Percentiles rank a stretch among this genome's conserved stretches.
These are phyloP conservation scores for Heliconius sara DNA, from an alignment of 2,888 invertebrate species.

Conservation along the genomic window DNA sequence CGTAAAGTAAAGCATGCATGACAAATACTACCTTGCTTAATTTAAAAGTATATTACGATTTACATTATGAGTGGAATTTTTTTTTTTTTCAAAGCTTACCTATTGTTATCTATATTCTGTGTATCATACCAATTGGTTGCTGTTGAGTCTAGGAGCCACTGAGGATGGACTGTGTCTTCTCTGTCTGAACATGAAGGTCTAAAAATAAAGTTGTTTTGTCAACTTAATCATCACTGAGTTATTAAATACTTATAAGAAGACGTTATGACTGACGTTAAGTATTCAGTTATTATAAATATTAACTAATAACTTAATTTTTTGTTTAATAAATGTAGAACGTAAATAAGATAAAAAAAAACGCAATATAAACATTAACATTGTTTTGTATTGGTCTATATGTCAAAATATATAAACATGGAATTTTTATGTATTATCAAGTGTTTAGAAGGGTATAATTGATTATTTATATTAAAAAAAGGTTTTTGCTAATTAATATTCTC, in stretches of 20 bases:
- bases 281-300: too few relatives aligned
- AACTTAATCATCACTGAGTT: neutral
- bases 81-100: slow-evolving; percentile 55
- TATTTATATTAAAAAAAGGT: neutral
- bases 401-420: neutral
- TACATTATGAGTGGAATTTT: slow-evolving; percentile 7
- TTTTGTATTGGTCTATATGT: slow-evolving; percentile 7
- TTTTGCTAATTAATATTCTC: neutral
- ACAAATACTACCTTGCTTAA: slow-evolving; percentile 12
- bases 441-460: neutral
- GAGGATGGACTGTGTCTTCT: slow-evolving; percentile 86
- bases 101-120: slow-evolving; percentile 61
- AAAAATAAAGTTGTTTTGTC: slow-evolving; percentile 37
- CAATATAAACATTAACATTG: slow-evolving; percentile 10
- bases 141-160: slow-evolving; percentile 86
- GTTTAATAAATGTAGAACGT: neutral
- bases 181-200: slow-evolving; percentile 82
- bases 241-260: neutral
- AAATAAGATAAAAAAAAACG: neutral
- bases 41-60: neutral
- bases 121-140: slow-evolving; percentile 85
- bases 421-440: neutral
- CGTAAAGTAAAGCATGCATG: neutral
- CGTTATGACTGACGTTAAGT: too few relatives aligned
- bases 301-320: too few relatives aligned